Evolutionary conservation across 2,797 vertebrate genomes (phyloP).

Genomic region (Mus minutoides): DNA sequence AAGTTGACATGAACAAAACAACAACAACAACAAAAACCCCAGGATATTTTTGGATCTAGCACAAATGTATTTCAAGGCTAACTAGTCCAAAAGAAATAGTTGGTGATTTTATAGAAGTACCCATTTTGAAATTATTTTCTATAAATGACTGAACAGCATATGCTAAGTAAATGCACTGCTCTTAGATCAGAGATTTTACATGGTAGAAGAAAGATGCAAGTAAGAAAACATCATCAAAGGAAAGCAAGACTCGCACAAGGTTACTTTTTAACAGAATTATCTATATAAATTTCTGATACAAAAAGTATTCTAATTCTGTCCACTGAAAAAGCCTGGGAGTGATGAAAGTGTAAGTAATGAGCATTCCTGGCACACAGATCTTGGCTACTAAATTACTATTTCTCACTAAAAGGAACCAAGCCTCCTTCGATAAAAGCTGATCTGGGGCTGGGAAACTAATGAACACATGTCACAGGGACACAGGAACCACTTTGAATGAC

Average conservation of each 20-base stretch:
- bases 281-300: constrained; percentile 32
- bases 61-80: constrained; percentile 24
- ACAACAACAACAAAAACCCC: neutral
- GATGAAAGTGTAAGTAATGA: neutral
- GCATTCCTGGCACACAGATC: neutral
- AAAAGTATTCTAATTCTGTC: constrained; percentile 19
- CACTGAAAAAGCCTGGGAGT: neutral
- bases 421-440: constrained; percentile 16
- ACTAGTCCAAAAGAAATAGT: constrained; percentile 36
- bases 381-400: constrained; percentile 20
- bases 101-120: neutral
- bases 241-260: neutral
- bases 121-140: constrained; percentile 52
- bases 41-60: neutral
- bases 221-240: neutral
- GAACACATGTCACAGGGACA: constrained; percentile 33
- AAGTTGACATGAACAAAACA: neutral
- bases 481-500: constrained; percentile 44
- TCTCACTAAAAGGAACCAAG: constrained; percentile 54
- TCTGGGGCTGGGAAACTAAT: constrained; percentile 7
- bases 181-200: constrained; percentile 34
- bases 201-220: constrained; percentile 33
- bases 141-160: constrained; percentile 5
- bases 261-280: constrained; percentile 49
- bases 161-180: constrained; percentile 18